phyloP scores from a whole-genome alignment of 2,113 vertebrate species.

The Cinclus cinclus region DNA sequence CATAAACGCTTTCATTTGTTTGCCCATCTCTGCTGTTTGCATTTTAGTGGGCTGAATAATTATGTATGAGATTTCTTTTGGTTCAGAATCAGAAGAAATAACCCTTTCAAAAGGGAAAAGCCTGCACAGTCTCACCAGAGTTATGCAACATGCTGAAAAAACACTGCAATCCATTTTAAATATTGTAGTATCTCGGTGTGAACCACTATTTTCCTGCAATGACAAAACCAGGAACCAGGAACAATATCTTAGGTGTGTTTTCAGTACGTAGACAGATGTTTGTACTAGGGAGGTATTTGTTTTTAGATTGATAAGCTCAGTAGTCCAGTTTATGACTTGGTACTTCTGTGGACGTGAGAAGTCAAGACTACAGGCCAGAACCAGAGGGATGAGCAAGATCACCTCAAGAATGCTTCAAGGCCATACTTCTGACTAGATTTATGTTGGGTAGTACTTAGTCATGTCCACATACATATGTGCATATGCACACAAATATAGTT shows the following conservation, averaged over 20 bases:
- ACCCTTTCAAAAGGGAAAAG: background rate
- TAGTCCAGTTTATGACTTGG: background rate
- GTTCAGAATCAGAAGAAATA: background rate
- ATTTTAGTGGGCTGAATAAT: background rate
- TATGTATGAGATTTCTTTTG: background rate
- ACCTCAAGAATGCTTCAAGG: background rate
- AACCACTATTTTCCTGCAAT: background rate
- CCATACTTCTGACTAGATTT: background rate
- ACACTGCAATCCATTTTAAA: background rate
- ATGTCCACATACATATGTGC: background rate
- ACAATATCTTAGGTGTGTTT: background rate
- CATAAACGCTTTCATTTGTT: background rate
- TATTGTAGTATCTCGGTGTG: background rate
- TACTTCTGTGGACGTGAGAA: background rate
- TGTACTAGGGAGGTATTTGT: background rate
- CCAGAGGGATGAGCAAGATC: background rate
- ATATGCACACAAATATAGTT: background rate
- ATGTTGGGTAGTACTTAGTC: background rate
- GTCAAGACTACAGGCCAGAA: background rate
- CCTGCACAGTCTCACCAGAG: background rate
- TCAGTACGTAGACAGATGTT: background rate
- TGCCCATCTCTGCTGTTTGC: background rate
- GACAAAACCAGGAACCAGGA: background rate
- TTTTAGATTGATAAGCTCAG: background rate
- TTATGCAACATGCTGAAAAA: background rate